Conservation (phyloP, 2,888 invertebrate genomes). For the Orchestes rusci region DNA sequence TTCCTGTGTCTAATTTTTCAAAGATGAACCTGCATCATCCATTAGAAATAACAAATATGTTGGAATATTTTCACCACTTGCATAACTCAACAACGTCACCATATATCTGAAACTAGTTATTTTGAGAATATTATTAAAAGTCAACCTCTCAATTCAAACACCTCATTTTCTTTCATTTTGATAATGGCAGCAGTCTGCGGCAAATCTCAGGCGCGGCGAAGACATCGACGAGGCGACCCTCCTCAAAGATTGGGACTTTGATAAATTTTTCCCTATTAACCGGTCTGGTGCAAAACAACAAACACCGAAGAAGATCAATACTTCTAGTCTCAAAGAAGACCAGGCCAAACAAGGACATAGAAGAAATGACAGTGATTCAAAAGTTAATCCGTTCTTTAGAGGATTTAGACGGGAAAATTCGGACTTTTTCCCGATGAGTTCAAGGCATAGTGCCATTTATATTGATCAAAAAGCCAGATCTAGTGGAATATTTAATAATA, state of each 20-base stretch:
- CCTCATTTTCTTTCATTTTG: constrained; percentile 21
- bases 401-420: constrained; percentile 79
- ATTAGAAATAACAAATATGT: too few relatives aligned
- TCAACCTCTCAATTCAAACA: constrained; percentile 11
- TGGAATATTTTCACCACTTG: too few relatives aligned
- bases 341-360: constrained; percentile 49
- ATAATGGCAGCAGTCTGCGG: constrained; percentile 44
- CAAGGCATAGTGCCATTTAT: constrained; percentile 68
- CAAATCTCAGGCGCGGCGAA: constrained; percentile 34
- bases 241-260: constrained; percentile 82
- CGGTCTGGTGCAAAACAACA: constrained; percentile 25
- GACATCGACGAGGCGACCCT: constrained; percentile 68
- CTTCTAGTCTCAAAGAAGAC: constrained; percentile 38
- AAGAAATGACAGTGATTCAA: constrained; percentile 67
- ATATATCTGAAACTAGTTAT: too few relatives aligned
- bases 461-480: constrained; percentile 51
- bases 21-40: too few relatives aligned
- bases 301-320: constrained; percentile 28
- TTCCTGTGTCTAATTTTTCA: too few relatives aligned
- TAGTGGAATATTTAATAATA: constrained; percentile 64
- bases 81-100: too few relatives aligned
- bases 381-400: constrained; percentile 65
- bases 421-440: constrained; percentile 70
- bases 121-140: too few relatives aligned
- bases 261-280: constrained; percentile 64